Evolutionary conservation across 2,113 vertebrate species (phyloP).

Genomic region (Carassius auratus): DNA sequence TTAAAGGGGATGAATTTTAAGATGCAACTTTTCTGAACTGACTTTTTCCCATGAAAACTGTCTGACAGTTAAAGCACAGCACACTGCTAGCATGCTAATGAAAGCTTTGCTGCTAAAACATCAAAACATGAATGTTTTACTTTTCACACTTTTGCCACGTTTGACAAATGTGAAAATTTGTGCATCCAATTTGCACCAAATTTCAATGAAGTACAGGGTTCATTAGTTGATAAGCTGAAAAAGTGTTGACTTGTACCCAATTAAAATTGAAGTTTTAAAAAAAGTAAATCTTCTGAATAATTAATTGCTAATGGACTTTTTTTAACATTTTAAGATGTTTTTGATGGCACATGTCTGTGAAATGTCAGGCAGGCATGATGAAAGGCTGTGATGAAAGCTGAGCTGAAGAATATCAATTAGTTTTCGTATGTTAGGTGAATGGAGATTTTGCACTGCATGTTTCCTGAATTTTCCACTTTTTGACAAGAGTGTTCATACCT

Average conservation of each 20-base stretch:
- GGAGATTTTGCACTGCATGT: too few species aligned
- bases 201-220: background rate
- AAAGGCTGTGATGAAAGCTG: too few species aligned
- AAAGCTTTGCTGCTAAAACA: background rate
- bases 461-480: background rate
- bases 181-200: slow-evolving; percentile 10
- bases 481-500: too few species aligned
- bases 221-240: background rate
- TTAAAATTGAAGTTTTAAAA: background rate
- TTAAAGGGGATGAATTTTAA: slow-evolving; percentile 21
- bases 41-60: background rate
- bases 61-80: slow-evolving; percentile 5
- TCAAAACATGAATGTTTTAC: background rate
- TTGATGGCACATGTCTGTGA: too few species aligned
- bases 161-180: background rate
- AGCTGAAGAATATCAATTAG: too few species aligned
- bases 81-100: background rate
- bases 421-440: too few species aligned
- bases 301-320: background rate
- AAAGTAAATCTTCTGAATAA: background rate
- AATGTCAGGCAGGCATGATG: too few species aligned
- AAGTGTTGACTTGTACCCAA: slow-evolving; percentile 9
- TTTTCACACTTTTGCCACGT: background rate
- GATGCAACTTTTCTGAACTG: background rate
- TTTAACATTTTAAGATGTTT: background rate